These are phyloP conservation scores for Mormyrus iriodes DNA, from an alignment of 2,113 vertebrate genomes.

Conservation along the genomic window DNA sequence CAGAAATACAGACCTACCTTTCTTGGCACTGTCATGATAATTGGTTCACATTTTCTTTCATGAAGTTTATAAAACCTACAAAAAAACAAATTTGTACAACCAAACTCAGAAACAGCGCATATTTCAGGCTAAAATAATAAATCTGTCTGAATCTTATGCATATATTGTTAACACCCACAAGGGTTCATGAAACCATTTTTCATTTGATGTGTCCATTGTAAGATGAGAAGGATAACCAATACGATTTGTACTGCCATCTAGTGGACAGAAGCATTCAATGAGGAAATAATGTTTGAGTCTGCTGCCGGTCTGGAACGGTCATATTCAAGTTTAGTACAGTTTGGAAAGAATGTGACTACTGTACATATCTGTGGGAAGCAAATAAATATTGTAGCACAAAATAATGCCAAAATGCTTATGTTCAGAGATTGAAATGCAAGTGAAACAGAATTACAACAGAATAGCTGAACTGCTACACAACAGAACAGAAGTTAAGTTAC, in stretches of 20 bases:
- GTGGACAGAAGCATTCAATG: conserved; percentile 34
- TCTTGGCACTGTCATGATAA: conserved; percentile 95
- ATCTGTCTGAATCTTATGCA: background rate
- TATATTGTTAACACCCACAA: background rate
- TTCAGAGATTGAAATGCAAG: background rate
- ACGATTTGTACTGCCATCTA: conserved; percentile 42
- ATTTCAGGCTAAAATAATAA: background rate
- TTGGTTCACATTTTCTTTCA: conserved; percentile 92
- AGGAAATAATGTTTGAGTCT: background rate
- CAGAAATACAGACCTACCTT: conserved; percentile 70
- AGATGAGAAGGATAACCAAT: background rate
- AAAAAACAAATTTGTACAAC: conserved; percentile 21
- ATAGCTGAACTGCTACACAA: background rate
- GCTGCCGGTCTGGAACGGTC: background rate
- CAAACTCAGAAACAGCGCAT: background rate
- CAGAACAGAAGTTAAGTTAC: background rate
- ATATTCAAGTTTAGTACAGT: background rate
- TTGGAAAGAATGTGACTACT: background rate
- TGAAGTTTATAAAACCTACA: conserved; percentile 93
- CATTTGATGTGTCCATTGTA: background rate
- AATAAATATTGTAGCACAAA: background rate
- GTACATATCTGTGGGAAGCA: background rate
- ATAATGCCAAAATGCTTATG: background rate
- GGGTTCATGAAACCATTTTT: background rate
- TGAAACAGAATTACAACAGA: background rate